Evolutionary conservation across 2,888 invertebrate genomes (phyloP).

Genomic region (Linyphia triangularis): DNA sequence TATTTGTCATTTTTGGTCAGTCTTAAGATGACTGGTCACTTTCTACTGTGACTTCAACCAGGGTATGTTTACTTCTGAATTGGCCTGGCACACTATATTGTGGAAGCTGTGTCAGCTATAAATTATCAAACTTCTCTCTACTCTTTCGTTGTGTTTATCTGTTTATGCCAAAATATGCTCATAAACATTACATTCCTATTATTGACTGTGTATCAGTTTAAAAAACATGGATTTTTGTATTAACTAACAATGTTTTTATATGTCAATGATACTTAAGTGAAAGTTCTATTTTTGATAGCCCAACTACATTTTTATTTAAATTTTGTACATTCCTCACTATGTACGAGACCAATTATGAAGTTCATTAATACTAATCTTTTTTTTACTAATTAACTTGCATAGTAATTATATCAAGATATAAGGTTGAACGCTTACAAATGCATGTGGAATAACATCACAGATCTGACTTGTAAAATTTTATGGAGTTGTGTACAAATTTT

Average conservation of each 20-base stretch:
- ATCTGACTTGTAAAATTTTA: constrained; percentile 60
- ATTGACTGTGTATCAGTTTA: constrained; percentile 43
- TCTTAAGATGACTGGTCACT: too few relatives aligned
- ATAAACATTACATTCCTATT: constrained; percentile 72
- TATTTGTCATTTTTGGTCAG: too few relatives aligned
- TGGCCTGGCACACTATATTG: not conserved
- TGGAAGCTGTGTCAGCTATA: not conserved
- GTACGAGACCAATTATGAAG: not conserved
- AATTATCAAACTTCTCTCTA: not conserved
- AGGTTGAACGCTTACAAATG: not conserved
- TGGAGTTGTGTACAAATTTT: constrained; percentile 35
- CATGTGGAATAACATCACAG: constrained; percentile 36
- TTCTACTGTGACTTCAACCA: not conserved
- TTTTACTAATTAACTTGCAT: too few relatives aligned
- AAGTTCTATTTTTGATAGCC: constrained; percentile 62
- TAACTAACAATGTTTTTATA: constrained; percentile 41
- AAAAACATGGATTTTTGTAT: constrained; percentile 26
- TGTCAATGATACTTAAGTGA: constrained; percentile 65
- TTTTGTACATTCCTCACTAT: constrained; percentile 54
- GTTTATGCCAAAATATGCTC: constrained; percentile 74
- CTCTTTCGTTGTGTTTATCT: constrained; percentile 34
- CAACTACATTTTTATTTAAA: constrained; percentile 22
- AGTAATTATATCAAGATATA: not conserved
- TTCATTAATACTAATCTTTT: not conserved
- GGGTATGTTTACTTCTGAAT: not conserved